A percentile compares a stretch with the other conserved stretches of the same genome.
phyloP scores from a whole-genome alignment of 2,888 invertebrate genomes.

The Rotaria macrura region DNA sequence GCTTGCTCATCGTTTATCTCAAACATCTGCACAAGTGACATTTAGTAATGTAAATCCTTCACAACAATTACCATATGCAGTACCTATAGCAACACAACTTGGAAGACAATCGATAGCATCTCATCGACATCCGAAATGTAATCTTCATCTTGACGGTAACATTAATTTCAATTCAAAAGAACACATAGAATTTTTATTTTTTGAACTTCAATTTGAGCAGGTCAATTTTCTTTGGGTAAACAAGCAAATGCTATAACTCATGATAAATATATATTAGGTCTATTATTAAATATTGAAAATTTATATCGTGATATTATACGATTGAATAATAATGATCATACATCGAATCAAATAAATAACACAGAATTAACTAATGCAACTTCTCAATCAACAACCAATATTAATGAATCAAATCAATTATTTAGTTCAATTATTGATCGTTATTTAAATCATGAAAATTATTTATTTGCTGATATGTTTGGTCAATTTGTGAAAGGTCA shows the following conservation, averaged over 20 bases:
- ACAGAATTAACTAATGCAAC: neutral
- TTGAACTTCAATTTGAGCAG: neutral
- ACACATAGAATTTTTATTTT: neutral
- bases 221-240: neutral
- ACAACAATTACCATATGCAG: neutral
- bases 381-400: neutral
- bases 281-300: constrained; percentile 8
- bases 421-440: neutral
- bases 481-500: neutral
- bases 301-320: neutral
- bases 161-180: neutral
- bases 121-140: neutral
- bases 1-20: neutral
- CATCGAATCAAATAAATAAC: neutral
- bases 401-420: neutral
- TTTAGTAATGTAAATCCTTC: neutral
- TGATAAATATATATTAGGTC: neutral
- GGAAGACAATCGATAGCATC: neutral
- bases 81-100: neutral
- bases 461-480: constrained; percentile 16
- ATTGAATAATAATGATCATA: neutral
- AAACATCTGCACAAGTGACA: neutral
- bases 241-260: neutral
- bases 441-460: neutral
- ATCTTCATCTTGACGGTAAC: neutral